Base-by-base conservation (phyloP, 2,797 vertebrate genomes). In the Betta splendens region DNA sequence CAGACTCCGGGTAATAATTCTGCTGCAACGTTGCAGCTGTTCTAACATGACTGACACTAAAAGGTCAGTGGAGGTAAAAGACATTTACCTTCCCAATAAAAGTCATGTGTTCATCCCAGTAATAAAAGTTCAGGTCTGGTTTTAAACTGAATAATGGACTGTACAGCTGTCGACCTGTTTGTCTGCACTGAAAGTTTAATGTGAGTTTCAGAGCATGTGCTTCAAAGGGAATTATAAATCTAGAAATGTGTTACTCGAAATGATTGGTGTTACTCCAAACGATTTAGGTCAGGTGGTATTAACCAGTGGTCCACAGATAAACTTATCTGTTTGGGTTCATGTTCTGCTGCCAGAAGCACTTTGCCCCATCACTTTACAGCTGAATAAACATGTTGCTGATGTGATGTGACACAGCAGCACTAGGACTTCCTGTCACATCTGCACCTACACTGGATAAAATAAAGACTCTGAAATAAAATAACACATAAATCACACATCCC, bases 21-120 rank as follows among this genome's bases (percentile, higher is more conserved):
- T 48, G 22, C 5, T 51, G 11, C 28, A 57, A 62, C 10, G 5
- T 17, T 56, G 17, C 66, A 66, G 62, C 50, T 66, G 62, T 17
- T 43, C 31, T 2, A 44, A 68, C 33, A 42, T 2, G 6, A 9
- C 17, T 15, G n/a, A n/a, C n/a, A n/a, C n/a, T 22, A n/a, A 12
- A 18, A 46, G 38, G 12, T 13, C 12, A 31, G 12, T 28, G n/a
- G n/a, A n/a, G n/a, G n/a, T n/a, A n/a, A n/a, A n/a, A n/a, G n/a
- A n/a, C n/a, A n/a, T n/a, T n/a, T n/a, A n/a, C n/a, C n/a, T n/a
- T n/a, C n/a, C 13, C 31, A 28, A 28, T 9, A 5, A 11, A 31
- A 3, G 4, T 31, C 29, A 28, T n/a, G n/a, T n/a, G n/a, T n/a
- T n/a, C n/a, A n/a, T n/a, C n/a, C n/a, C n/a, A n/a, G n/a, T n/a